Conservation (phyloP, 2,888 invertebrate species). For the Drosophila lacicola region DNA sequence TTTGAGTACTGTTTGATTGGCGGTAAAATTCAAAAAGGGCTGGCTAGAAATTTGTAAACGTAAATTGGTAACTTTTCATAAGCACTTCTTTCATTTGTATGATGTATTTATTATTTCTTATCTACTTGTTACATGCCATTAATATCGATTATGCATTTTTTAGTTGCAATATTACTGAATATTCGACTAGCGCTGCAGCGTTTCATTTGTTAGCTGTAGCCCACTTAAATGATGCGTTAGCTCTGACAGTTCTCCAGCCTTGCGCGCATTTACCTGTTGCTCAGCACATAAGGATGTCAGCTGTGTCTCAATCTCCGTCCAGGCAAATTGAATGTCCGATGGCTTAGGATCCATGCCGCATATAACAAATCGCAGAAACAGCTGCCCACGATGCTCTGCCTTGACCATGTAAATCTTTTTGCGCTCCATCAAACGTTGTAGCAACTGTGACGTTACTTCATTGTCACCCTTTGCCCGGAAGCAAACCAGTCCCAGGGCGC, state of each 20-base stretch:
- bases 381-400: slow-evolving; percentile 88
- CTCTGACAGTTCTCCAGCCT: slow-evolving; percentile 52
- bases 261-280: slow-evolving; percentile 35
- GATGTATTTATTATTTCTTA: slow-evolving; percentile 43
- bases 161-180: slow-evolving; percentile 10
- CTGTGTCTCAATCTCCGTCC: slow-evolving; percentile 88
- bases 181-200: slow-evolving; percentile 52
- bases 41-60: neutral
- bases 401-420: slow-evolving; percentile 94
- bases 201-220: slow-evolving; percentile 45
- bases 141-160: slow-evolving; percentile 15
- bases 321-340: slow-evolving; percentile 91
- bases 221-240: slow-evolving; percentile 68
- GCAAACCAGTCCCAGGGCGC: slow-evolving; percentile 93
- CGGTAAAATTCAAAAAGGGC: too few relatives aligned
- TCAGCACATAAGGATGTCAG: slow-evolving; percentile 84
- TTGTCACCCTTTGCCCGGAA: slow-evolving; percentile 93
- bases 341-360: slow-evolving; percentile 90
- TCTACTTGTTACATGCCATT: slow-evolving; percentile 26
- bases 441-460: slow-evolving; percentile 88
- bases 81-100: neutral
- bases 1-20: too few relatives aligned
- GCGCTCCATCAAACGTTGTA: slow-evolving; percentile 90
- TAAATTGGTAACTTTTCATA: neutral
- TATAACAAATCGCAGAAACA: slow-evolving; percentile 92